A percentile compares a stretch with the other conserved stretches of the same genome.
Conservation (phyloP, 2,113 vertebrate genomes). For the Turnix velox region DNA sequence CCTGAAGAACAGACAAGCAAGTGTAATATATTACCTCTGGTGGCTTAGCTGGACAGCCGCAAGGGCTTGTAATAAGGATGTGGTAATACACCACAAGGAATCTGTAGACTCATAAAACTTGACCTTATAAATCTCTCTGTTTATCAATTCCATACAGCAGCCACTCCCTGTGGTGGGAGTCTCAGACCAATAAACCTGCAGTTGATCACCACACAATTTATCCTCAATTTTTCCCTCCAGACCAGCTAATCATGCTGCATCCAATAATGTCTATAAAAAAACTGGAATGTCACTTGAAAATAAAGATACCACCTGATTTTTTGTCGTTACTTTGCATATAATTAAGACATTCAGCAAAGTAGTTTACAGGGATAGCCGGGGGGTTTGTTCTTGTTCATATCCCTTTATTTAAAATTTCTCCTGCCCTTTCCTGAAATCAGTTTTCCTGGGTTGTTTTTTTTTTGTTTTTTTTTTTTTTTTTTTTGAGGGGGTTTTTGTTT, state of each 20-base stretch:
- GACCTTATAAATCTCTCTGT: conserved; percentile 84
- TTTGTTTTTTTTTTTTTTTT: background rate
- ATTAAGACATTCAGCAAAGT: background rate
- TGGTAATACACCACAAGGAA: conserved; percentile 77
- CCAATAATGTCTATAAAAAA: conserved; percentile 57
- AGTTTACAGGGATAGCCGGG: background rate
- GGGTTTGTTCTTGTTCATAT: background rate
- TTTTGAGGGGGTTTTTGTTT: background rate
- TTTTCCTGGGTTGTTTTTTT: background rate
- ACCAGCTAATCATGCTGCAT: conserved; percentile 67
- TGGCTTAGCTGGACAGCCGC: conserved; percentile 78
- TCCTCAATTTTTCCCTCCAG: conserved; percentile 37
- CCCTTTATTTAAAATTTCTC: background rate
- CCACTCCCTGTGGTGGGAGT: conserved; percentile 74
- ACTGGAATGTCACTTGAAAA: conserved; percentile 44
- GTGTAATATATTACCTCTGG: conserved; percentile 73
- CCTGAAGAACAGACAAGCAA: conserved; percentile 43
- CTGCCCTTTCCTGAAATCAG: background rate
- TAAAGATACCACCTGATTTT: background rate
- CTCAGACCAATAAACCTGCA: conserved; percentile 74
- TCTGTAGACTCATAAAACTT: conserved; percentile 80
- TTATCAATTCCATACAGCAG: conserved; percentile 84
- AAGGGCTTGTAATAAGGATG: conserved; percentile 77
- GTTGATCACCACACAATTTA: conserved; percentile 68
- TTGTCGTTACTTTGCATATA: background rate